Conservation (phyloP, 2,797 vertebrate species). For the Xiphorhynchus erythropygius region DNA sequence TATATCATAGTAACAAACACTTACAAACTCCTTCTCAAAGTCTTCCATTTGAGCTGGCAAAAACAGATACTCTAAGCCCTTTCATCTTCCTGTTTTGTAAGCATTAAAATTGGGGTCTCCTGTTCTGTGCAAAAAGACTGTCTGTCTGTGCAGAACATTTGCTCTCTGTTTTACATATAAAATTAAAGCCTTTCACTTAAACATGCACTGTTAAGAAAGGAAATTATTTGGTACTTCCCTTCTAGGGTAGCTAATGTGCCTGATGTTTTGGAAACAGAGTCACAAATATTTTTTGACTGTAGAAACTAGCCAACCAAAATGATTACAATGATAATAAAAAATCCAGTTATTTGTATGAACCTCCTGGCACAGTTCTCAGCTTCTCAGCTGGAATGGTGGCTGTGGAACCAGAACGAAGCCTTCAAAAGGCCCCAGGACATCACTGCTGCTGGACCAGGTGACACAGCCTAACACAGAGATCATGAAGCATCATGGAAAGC, state of each 20-base stretch:
- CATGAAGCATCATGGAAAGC: accelerated
- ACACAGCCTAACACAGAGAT: neutral
- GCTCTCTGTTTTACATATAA: neutral
- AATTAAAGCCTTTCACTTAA: slow-evolving; percentile 13
- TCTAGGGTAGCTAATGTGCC: neutral
- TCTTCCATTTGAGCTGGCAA: neutral
- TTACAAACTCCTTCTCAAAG: neutral
- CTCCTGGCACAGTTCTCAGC: neutral
- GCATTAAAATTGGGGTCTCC: neutral
- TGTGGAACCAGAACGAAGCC: neutral
- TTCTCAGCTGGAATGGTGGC: neutral
- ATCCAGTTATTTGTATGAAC: neutral
- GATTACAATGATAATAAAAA: neutral
- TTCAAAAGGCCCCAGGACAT: neutral
- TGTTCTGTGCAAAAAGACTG: neutral
- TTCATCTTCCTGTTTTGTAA: neutral
- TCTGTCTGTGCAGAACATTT: neutral
- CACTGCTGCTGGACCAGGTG: neutral
- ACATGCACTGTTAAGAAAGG: neutral
- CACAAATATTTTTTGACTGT: neutral
- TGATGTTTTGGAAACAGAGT: neutral
- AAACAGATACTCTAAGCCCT: neutral
- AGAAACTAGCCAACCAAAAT: neutral
- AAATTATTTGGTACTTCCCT: slow-evolving; percentile 3
- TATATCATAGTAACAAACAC: neutral